Base-by-base conservation (phyloP, 2,797 vertebrate species). In the Sphenopsis melanotis region DNA sequence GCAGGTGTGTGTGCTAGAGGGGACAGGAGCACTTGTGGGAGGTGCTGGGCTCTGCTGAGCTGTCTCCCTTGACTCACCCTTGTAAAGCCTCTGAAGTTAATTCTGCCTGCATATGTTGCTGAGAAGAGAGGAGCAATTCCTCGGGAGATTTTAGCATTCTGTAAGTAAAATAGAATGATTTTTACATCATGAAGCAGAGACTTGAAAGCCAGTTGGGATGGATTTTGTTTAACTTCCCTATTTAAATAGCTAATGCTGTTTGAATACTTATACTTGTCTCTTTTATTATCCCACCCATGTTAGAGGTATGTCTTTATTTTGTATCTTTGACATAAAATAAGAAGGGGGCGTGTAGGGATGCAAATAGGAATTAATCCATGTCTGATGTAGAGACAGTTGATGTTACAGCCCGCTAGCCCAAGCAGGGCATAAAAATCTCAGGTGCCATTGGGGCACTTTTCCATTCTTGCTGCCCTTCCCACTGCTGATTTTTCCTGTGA, bases 171-270 rank as follows among this genome's bases (percentile, higher is more conserved):
- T 5, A 49, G 16, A 56, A 79, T 85, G 24, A 50, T 89, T 95
- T 92, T 95, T 83, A 85, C 39, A 61, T 85, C 68, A 71, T 34
- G 36, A 36, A 30, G 10, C 50, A 80, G 61, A 78, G 46, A 77
- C n/a, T 27, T 47, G 71, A 87, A 94, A 89, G 57, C 53, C 60
- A 65, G 32, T 34, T 75, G 81, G 53, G 87, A 89, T 55, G 69
- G 57, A 74, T 93, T 92, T 89, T 95, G 26, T 90, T 93, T 87
- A 74, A 91, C 60, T 89, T 93, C 36, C 21, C 12, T 80, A 27
- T 75, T 75, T 91, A 83, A 93, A 92, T 71, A 94, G 32, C 30
- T 86, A 7, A 23, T 68, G 19, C 29, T 89, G 16, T 69, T 89
- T 83, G 83, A 86, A 74, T 59, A 75, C 29, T 65, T 74, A 29